A percentile compares a stretch with the other conserved stretches of the same genome.
Evolutionary conservation across 1,140 invertebrate species (phyloP).

Genomic region (Atta colombica): DNA sequence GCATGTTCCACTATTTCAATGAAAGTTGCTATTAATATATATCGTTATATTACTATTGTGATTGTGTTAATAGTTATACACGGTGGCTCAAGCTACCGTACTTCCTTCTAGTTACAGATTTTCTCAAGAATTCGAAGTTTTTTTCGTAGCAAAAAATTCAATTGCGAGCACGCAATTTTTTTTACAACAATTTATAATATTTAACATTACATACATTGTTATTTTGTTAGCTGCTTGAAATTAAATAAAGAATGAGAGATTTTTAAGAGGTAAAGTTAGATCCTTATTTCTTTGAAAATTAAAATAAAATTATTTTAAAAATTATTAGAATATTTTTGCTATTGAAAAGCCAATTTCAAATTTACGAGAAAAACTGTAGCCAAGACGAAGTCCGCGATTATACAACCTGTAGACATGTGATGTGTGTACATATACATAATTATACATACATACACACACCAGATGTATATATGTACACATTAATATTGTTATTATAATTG

Average conservation of each 20-base stretch:
- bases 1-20: conserved; percentile 70
- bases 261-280: too few relatives aligned
- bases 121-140: conserved; percentile 10
- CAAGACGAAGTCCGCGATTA: conserved; percentile 43
- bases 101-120: conserved; percentile 27
- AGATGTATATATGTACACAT: conserved; percentile 38
- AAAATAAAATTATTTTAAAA: not conserved
- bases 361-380: conserved; percentile 36
- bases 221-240: not conserved
- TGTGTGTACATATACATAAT: conserved; percentile 30
- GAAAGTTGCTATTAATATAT: conserved; percentile 57
- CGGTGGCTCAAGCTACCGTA: conserved; percentile 38
- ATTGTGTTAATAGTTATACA: conserved; percentile 53
- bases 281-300: not conserved
- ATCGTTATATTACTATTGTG: conserved; percentile 45
- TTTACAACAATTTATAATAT: not conserved
- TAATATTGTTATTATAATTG: conserved; percentile 78
- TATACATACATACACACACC: conserved; percentile 11
- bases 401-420: conserved; percentile 49
- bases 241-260: not conserved
- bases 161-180: not conserved
- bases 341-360: not conserved
- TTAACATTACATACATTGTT: not conserved
- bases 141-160: conserved; percentile 11
- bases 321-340: conserved; percentile 11